Conservation (phyloP, 2,797 vertebrate species). For the Aphelocoma californica region DNA sequence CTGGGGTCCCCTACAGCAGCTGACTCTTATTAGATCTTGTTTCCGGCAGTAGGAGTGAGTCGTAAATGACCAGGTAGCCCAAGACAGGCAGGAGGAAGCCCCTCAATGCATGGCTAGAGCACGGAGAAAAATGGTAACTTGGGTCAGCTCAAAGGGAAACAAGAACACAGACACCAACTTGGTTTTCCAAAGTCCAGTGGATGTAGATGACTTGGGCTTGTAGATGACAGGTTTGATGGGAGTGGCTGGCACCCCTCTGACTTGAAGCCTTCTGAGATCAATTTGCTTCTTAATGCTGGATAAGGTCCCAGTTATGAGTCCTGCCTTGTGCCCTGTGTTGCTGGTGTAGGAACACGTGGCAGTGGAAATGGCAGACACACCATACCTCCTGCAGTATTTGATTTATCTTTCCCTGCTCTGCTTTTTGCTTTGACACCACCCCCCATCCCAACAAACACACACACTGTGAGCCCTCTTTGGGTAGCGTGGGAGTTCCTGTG, state of each 20-base stretch:
- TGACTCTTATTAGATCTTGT: slow-evolving; percentile 70
- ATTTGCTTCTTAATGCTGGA: background rate
- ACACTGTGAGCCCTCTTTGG: background rate
- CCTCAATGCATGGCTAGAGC: background rate
- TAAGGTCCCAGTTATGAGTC: rapidly evolving
- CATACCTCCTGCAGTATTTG: rapidly evolving
- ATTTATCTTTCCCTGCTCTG: background rate
- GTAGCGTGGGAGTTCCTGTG: rapidly evolving
- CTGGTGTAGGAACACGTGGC: rapidly evolving
- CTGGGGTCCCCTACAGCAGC: slow-evolving; percentile 54
- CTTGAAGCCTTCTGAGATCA: background rate
- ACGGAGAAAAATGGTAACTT: background rate
- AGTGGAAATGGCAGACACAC: background rate
- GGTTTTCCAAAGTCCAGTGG: background rate
- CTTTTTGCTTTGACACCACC: background rate
- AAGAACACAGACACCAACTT: background rate
- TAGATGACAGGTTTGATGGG: background rate
- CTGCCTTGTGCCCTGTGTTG: background rate
- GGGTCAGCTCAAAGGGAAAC: background rate
- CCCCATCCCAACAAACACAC: rapidly evolving
- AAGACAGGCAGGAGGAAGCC: slow-evolving; percentile 42
- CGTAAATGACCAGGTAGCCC: slow-evolving; percentile 42
- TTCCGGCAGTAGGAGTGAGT: slow-evolving; percentile 54
- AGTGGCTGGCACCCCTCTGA: background rate
- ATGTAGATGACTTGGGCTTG: background rate